Evolutionary conservation across 64 coral and sea anemone species (phyloP).

Genomic region (Montipora foliosa): DNA sequence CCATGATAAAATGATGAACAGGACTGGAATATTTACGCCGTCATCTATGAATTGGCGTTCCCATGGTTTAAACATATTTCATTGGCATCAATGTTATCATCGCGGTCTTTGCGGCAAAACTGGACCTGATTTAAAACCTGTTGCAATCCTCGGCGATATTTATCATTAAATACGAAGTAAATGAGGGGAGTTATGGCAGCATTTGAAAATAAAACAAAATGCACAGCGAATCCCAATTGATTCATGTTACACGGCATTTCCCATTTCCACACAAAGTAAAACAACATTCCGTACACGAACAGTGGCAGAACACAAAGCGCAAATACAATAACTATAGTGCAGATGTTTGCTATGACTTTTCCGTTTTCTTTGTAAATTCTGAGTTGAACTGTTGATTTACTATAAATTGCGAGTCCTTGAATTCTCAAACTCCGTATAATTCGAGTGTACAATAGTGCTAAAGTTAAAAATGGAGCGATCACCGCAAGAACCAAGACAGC

Average conservation of each 20-base stretch:
- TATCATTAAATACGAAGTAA: conserved; percentile 77
- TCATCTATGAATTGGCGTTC: too few species aligned
- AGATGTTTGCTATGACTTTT: conserved; percentile 54
- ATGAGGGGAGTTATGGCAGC: conserved; percentile 77
- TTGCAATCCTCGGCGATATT: conserved; percentile 44
- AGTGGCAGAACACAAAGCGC: conserved; percentile 68
- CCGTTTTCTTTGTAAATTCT: conserved; percentile 29
- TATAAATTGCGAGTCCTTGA: not conserved
- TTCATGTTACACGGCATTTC: conserved; percentile 31
- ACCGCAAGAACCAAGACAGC: conserved; percentile 50
- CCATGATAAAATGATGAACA: too few species aligned
- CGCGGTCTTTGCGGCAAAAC: not conserved
- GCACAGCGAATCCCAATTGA: conserved; percentile 46
- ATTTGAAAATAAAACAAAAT: conserved; percentile 59
- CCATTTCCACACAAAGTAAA: conserved; percentile 38
- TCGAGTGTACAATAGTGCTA: conserved; percentile 60
- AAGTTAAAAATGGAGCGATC: conserved; percentile 41
- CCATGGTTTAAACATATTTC: not conserved
- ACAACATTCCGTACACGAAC: conserved; percentile 45
- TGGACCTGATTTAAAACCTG: not conserved
- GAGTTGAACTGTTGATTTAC: not conserved
- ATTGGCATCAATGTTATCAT: not conserved
- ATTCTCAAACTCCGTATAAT: conserved; percentile 28
- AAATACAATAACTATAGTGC: conserved; percentile 61
- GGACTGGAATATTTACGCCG: too few species aligned